These are phyloP conservation scores for Labia minor DNA, from an alignment of 2,888 invertebrate species.

Conservation along the genomic window DNA sequence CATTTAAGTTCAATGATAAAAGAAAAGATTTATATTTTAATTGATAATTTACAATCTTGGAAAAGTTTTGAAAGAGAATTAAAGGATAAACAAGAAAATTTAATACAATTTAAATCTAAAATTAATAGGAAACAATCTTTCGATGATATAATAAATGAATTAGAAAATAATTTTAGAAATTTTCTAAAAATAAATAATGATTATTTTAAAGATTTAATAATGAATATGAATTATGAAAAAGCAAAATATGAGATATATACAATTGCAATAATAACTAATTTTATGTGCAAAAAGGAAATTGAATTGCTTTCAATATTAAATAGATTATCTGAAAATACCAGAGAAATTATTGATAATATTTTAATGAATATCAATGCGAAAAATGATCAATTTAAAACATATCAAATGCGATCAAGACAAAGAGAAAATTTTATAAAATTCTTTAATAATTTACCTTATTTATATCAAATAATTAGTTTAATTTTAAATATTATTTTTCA, in stretches of 20 bases:
- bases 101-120: too few relatives aligned
- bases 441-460: slow-evolving; percentile 18
- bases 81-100: too few relatives aligned
- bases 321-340: slow-evolving; percentile 28
- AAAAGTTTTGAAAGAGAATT: too few relatives aligned
- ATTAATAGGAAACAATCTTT: too few relatives aligned
- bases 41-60: slow-evolving; percentile 16
- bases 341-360: slow-evolving; percentile 29
- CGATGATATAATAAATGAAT: not conserved
- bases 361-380: slow-evolving; percentile 27
- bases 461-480: slow-evolving; percentile 15
- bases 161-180: not conserved
- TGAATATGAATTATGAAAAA: too few relatives aligned
- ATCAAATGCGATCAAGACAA: slow-evolving; percentile 21
- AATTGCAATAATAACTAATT: slow-evolving; percentile 21
- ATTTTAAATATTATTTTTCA: slow-evolving; percentile 16
- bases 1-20: slow-evolving; percentile 22
- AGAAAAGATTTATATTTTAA: slow-evolving; percentile 19
- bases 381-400: slow-evolving; percentile 25
- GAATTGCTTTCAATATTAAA: slow-evolving; percentile 30
- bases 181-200: too few relatives aligned
- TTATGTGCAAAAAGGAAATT: slow-evolving; percentile 30
- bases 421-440: slow-evolving; percentile 19
- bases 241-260: too few relatives aligned
- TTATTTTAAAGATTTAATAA: too few relatives aligned